These are phyloP conservation scores for Trypoxylus dichotomus DNA, from an alignment of 1,140 invertebrate genomes.

Conservation along the genomic window DNA sequence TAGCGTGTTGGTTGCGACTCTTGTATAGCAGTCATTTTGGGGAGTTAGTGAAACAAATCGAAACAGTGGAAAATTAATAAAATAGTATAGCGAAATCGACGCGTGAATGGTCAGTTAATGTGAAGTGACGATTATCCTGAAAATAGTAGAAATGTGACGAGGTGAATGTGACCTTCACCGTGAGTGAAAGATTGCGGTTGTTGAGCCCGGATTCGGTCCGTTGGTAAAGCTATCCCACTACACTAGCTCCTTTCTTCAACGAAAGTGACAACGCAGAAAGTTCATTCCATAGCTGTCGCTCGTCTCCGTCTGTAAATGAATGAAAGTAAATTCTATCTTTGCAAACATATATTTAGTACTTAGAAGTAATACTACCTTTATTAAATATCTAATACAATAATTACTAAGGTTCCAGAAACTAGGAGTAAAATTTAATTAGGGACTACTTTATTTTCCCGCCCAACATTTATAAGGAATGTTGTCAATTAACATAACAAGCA, in stretches of 20 bases:
- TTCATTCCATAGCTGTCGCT: slow-evolving; percentile 20
- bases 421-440: too few species aligned
- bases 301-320: neutral
- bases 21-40: neutral
- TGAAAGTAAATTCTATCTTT: neutral
- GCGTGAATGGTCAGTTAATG: slow-evolving; percentile 16
- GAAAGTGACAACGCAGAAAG: slow-evolving; percentile 32
- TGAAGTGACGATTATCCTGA: slow-evolving; percentile 25
- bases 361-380: neutral
- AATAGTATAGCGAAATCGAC: slow-evolving; percentile 19
- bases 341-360: neutral
- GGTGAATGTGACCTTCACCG: slow-evolving; percentile 35
- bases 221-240: slow-evolving; percentile 3
- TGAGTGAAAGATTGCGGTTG: slow-evolving; percentile 31
- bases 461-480: too few species aligned
- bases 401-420: too few species aligned
- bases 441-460: too few species aligned
- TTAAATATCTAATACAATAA: too few species aligned
- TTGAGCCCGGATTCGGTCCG: slow-evolving; percentile 27
- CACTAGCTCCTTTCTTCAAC: slow-evolving; percentile 31
- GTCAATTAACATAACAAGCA: too few species aligned
- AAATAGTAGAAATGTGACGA: slow-evolving; percentile 23
- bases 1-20: too few species aligned
- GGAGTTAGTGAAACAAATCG: slow-evolving; percentile 6
- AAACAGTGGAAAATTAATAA: slow-evolving; percentile 22